Conservation (phyloP, 2,888 invertebrate genomes). For the Polydesmus complanatus region DNA sequence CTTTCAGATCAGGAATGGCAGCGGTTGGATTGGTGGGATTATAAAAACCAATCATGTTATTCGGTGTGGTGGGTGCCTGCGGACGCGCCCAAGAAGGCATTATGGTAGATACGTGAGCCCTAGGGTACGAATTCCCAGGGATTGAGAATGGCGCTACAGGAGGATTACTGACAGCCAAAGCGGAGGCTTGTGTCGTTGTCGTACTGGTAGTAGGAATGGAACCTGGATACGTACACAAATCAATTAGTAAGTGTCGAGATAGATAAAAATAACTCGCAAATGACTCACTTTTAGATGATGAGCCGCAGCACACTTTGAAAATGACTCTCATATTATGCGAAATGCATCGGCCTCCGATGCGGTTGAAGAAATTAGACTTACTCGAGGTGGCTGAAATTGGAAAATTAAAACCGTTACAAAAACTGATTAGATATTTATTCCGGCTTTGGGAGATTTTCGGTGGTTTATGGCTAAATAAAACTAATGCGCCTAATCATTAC, state of each 20-base stretch:
- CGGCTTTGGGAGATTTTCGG: too few relatives aligned
- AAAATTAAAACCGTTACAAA: background rate
- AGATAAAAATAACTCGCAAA: constrained; percentile 3
- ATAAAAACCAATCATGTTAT: background rate
- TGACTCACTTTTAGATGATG: constrained; percentile 28
- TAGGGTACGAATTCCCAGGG: background rate
- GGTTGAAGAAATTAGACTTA: constrained; percentile 76
- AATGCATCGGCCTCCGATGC: constrained; percentile 81
- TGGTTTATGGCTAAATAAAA: too few relatives aligned
- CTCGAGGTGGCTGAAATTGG: constrained; percentile 63
- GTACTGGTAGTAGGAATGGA: background rate
- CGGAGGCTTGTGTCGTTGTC: background rate
- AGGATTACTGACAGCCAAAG: too few relatives aligned
- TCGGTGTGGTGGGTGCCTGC: background rate
- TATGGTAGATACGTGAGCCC: background rate
- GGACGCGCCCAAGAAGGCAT: background rate
- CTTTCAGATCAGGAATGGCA: background rate
- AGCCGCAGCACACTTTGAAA: constrained; percentile 82
- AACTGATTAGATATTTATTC: too few relatives aligned
- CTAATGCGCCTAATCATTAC: too few relatives aligned
- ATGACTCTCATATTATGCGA: constrained; percentile 92
- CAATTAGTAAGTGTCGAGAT: background rate
- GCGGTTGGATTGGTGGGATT: background rate
- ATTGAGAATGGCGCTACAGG: background rate
- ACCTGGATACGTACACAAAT: background rate